Conservation (phyloP, 2,797 vertebrate genomes). For the Pygocentrus nattereri region DNA sequence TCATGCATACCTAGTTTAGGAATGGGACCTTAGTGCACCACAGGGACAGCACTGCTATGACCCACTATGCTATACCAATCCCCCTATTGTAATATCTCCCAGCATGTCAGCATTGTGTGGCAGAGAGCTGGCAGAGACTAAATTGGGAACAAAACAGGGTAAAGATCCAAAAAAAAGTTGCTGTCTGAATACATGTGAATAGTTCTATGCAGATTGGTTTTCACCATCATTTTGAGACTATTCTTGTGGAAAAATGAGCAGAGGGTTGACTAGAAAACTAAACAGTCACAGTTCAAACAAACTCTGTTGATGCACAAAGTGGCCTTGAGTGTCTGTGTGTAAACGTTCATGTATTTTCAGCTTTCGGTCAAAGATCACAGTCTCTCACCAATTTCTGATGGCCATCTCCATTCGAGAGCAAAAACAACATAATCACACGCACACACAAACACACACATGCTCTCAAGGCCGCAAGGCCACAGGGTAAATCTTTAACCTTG, state of each 20-base stretch:
- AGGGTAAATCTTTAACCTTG: neutral
- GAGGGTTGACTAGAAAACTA: neutral
- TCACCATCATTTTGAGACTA: neutral
- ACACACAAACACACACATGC: neutral
- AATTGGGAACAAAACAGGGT: too few relatives aligned
- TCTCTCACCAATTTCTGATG: conserved; percentile 20
- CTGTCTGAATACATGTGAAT: too few relatives aligned
- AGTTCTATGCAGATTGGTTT: neutral
- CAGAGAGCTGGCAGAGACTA: too few relatives aligned
- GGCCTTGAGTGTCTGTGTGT: conserved; percentile 14
- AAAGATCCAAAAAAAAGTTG: too few relatives aligned
- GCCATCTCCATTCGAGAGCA: neutral
- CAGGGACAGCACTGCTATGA: too few relatives aligned
- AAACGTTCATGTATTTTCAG: conserved; percentile 9
- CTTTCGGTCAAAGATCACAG: conserved; percentile 43
- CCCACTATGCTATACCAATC: too few relatives aligned
- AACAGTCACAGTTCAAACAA: conserved; percentile 2
- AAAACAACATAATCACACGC: neutral
- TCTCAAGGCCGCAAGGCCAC: neutral
- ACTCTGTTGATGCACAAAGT: neutral
- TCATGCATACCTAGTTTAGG: too few relatives aligned
- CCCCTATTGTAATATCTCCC: too few relatives aligned
- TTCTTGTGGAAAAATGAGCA: neutral
- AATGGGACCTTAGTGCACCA: too few relatives aligned
- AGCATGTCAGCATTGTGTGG: too few relatives aligned